Evolutionary conservation across 2,113 vertebrate species (phyloP).

Genomic region (Xiphophorus hellerii): DNA sequence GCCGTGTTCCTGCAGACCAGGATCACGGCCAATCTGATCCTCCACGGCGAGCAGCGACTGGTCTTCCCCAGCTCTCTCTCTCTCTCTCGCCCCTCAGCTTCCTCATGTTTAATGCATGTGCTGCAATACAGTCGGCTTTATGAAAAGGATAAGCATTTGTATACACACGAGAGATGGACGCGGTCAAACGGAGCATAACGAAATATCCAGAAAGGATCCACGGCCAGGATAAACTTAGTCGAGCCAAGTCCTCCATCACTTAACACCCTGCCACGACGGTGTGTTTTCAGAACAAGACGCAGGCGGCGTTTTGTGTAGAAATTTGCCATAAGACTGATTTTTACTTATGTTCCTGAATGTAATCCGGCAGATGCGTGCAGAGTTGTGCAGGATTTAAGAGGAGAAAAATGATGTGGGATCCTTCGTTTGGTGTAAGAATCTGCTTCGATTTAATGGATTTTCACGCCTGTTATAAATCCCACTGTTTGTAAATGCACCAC

Average conservation of each 20-base stretch:
- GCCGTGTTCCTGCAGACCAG: conserved; percentile 9
- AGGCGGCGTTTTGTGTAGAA: not conserved
- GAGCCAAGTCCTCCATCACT: not conserved
- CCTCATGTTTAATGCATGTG: conserved; percentile 63
- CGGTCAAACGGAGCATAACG: conserved; percentile 20
- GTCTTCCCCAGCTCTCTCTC: conserved; percentile 21
- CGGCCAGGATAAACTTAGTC: not conserved
- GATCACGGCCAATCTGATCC: conserved; percentile 9
- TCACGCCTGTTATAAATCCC: too few species aligned
- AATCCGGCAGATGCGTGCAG: too few species aligned
- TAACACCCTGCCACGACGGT: not conserved
- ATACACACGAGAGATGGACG: conserved; percentile 34
- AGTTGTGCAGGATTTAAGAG: too few species aligned
- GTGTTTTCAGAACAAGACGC: not conserved
- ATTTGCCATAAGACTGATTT: not conserved
- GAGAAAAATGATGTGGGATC: too few species aligned
- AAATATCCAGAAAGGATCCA: conserved; percentile 17
- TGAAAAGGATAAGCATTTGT: conserved; percentile 32
- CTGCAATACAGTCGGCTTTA: conserved; percentile 12
- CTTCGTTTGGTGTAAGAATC: too few species aligned
- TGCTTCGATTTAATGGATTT: too few species aligned
- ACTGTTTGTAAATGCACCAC: too few species aligned
- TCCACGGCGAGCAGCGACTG: conserved; percentile 13
- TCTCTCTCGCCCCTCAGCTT: not conserved
- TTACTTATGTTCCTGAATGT: too few species aligned